Conservation (phyloP, 2,888 invertebrate genomes). For the Anodontia alba region DNA sequence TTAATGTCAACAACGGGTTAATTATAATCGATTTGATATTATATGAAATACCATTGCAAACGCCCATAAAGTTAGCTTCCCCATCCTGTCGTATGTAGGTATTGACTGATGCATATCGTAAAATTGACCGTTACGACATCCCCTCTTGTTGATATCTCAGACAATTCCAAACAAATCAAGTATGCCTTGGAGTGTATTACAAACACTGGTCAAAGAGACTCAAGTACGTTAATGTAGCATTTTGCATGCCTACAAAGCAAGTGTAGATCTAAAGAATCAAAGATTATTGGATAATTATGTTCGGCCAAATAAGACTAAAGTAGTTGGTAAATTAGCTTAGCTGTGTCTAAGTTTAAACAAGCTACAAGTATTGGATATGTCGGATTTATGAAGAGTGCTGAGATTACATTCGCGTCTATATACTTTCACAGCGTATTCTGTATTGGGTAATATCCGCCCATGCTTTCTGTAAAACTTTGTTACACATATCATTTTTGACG, state of each 20-base stretch:
- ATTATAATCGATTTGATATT: too few species aligned
- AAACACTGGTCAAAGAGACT: background rate
- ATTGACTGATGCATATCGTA: background rate
- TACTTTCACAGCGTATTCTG: too few species aligned
- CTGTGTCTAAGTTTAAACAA: background rate
- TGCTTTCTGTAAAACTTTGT: too few species aligned
- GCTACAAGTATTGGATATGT: background rate
- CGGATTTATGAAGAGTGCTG: background rate
- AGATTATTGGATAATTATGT: conserved; percentile 17
- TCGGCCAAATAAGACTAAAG: background rate
- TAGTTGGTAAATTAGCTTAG: background rate
- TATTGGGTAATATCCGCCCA: too few species aligned
- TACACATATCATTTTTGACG: too few species aligned
- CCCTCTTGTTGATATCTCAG: background rate
- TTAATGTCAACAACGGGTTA: too few species aligned
- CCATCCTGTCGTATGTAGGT: too few species aligned
- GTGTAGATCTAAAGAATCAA: background rate
- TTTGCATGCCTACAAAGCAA: background rate
- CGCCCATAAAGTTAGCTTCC: too few species aligned
- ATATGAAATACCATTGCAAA: too few species aligned
- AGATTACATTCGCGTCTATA: too few species aligned
- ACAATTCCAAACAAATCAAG: background rate
- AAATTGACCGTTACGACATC: background rate
- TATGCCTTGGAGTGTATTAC: background rate
- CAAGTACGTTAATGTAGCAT: conserved; percentile 8